Conservation (phyloP, 2,797 vertebrate genomes). For the Anniella stebbinsi region DNA sequence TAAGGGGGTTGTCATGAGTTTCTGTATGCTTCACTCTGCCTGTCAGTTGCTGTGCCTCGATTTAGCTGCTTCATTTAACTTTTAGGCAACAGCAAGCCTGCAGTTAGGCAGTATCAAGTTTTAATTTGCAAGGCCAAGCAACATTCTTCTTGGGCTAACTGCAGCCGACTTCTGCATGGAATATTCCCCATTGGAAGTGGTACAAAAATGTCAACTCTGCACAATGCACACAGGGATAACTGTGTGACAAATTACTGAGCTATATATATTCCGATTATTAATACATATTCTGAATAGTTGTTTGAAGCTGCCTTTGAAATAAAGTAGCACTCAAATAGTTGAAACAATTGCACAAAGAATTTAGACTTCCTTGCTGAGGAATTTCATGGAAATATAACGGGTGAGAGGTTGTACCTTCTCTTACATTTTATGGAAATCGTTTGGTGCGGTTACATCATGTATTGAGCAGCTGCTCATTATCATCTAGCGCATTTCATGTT, state of each 20-base stretch:
- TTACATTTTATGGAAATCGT: slow-evolving; percentile 33
- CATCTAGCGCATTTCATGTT: slow-evolving; percentile 49
- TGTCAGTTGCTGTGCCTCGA: not conserved
- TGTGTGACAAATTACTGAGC: not conserved
- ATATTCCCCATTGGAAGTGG: not conserved
- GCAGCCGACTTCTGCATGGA: not conserved
- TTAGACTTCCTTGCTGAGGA: slow-evolving; percentile 29
- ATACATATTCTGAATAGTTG: not conserved
- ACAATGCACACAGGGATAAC: not conserved
- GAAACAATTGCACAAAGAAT: slow-evolving; percentile 49
- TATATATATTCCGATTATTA: not conserved
- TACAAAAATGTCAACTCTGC: not conserved
- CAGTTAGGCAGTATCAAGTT: not conserved
- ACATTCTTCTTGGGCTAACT: not conserved
- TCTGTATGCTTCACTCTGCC: not conserved
- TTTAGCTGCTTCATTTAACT: not conserved
- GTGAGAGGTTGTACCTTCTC: slow-evolving; percentile 10
- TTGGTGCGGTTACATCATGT: slow-evolving; percentile 41
- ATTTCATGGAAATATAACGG: slow-evolving; percentile 46
- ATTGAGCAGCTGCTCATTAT: slow-evolving; percentile 56
- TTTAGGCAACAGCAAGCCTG: not conserved
- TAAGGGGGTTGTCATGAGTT: not conserved
- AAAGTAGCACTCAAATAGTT: not conserved
- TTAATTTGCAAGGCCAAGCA: not conserved
- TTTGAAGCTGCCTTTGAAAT: not conserved